Percentiles rank a stretch among this genome's conserved stretches.
Conservation (phyloP, 1,140 invertebrate species). For the Ruditapes philippinarum region DNA sequence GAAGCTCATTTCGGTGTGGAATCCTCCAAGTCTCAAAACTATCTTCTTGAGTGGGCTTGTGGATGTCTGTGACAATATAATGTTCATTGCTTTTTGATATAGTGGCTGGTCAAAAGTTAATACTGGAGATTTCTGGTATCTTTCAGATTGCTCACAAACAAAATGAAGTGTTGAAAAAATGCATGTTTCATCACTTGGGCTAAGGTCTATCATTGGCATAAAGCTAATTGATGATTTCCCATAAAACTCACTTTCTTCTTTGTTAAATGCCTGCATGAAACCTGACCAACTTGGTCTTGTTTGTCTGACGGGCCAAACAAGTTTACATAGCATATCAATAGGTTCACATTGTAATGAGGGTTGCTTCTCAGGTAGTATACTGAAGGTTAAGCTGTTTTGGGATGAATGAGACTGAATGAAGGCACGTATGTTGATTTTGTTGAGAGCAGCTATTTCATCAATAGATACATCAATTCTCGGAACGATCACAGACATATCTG, state of each 20-base stretch:
- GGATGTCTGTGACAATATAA: slow-evolving; percentile 52
- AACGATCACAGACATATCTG: slow-evolving; percentile 3
- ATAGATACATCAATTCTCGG: slow-evolving; percentile 41
- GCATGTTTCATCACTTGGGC: slow-evolving; percentile 76
- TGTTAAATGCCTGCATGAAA: slow-evolving; percentile 25
- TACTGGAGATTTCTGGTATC: slow-evolving; percentile 64
- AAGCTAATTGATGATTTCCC: slow-evolving; percentile 66
- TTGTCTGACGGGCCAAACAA: slow-evolving; percentile 37
- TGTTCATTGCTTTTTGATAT: slow-evolving; percentile 73
- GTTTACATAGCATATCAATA: slow-evolving; percentile 62
- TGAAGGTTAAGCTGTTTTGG: neutral
- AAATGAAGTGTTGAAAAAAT: slow-evolving; percentile 78
- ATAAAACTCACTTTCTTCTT: slow-evolving; percentile 58
- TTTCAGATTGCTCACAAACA: slow-evolving; percentile 65
- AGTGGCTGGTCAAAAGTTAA: slow-evolving; percentile 80
- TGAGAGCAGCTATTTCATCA: slow-evolving; percentile 35
- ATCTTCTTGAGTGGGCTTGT: slow-evolving; percentile 64
- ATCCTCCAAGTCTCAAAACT: slow-evolving; percentile 70
- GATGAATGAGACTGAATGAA: slow-evolving; percentile 3
- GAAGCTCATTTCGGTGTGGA: slow-evolving; percentile 76
- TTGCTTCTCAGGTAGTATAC: neutral
- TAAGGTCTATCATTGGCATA: slow-evolving; percentile 79
- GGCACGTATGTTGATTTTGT: slow-evolving; percentile 63
- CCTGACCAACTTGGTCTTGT: slow-evolving; percentile 43
- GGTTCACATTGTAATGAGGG: neutral